Evolutionary conservation across 2,113 vertebrate genomes (phyloP), one percentile per base, ranked within the genome.

Genomic region (Otolemur garnettii): DNA sequence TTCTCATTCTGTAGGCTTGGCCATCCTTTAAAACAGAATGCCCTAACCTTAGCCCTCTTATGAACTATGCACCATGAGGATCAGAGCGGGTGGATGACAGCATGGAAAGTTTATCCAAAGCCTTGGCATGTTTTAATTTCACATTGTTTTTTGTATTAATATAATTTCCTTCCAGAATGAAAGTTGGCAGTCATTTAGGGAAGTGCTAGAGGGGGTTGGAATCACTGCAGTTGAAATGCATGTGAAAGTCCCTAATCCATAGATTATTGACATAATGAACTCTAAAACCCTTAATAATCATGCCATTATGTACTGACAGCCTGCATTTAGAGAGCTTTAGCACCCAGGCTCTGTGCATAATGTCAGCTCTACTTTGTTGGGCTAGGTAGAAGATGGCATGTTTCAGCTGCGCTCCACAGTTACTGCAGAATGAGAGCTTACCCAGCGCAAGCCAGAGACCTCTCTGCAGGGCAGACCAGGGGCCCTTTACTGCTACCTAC

Each of bases 131-230:
- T 94, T 96, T 94, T 80, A 12, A 87, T 96, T 96, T 84, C 59
- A 93, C 55, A 30, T 95, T 85, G 81, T 78, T 91, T 92, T 95
- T 84, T 33, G 0, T 79, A 78, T 91, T 95, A 19, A 94, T 94
- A 85, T 26, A 74, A 84, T 97, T 98, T 97, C 55, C 91, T 96
- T 93, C 92, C 82, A 60, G 78, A 89, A 94, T 93, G 78, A 87
- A 90, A 93, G 80, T 84, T 94, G 95, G 90, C 85, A 88, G 3
- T 79, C n/a, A 60, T 62, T n/a, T 79, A 87, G 82, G 85, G 96
- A 75, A 79, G 33, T 17, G 35, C 55, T 66, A 21, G 55, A 45
- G 30, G n/a, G 91, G 82, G 45, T 35, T 78, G 91, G 82, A 45
- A 38, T 82, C 45, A 19, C 1, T 93, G 88, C 93, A 60, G 66